Base-by-base conservation (phyloP, 2,113 vertebrate species). In the Odocoileus virginianus region DNA sequence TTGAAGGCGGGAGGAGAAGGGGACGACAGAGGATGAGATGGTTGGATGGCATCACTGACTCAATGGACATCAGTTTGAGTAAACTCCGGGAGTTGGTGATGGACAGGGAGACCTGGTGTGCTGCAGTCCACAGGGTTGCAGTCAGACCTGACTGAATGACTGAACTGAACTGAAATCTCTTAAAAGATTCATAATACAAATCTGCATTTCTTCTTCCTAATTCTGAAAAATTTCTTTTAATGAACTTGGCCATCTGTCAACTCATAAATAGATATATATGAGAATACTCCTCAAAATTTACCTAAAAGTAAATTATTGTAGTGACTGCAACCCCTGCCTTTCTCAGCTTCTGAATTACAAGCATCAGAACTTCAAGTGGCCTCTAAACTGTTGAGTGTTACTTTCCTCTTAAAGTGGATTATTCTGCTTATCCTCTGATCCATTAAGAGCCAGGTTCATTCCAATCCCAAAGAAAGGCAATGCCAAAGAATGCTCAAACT, bases 341-440 rank as follows among this genome's bases (percentile, higher is more conserved):
- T 7, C 9, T 87, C 50, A 83, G 74, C 11, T 87, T 95, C 61
- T 89, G 12, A 43, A 15, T 23, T 96, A 52, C 4, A 82, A 40
- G 21, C 47, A 64, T 84, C 30, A 54, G 91, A 96, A 58, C 6
- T 52, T 71, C 76, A 74, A 88, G 45, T 64, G 54, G 8, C 3
- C 52, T 91, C 45, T 76, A 23, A 50, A 50, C 55, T 74, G 12
- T 13, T 91, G 67, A 89, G 16, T 58, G 61, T 93, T 85, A 67
- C 40, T 88, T 92, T 95, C 30, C 58, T 96, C 43, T 60, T 67
- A 47, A 4, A 60, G 30, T 45, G 43, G 36, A 57, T 93, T 95
- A 95, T 76, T 54, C 47, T 95, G 14, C 27, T 87, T 95, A 96
- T 92, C 12, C 23, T 95, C 43, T 94, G 87, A 87, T 86, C n/a